phyloP scores from a whole-genome alignment of 37 sponge, comb jelly and placozoan genomes.

The Hexactinellida sp. region DNA sequence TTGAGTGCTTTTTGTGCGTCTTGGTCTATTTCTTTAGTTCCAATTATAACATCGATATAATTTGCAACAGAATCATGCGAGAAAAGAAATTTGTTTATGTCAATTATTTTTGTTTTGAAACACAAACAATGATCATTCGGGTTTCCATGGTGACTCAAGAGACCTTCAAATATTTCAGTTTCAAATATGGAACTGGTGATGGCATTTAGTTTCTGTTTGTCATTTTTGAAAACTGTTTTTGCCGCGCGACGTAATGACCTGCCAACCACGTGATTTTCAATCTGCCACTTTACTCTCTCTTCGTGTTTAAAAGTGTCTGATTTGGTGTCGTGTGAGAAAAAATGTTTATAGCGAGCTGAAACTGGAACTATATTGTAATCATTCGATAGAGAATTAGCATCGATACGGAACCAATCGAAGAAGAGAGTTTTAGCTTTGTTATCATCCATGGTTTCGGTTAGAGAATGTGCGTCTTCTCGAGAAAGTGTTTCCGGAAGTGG shows the following conservation, averaged over 20 bases:
- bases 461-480: conserved; percentile 7
- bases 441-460: not conserved
- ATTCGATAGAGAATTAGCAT: conserved; percentile 31
- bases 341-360: not conserved
- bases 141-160: conserved; percentile 19
- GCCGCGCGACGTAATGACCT: conserved; percentile 1
- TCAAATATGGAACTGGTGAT: conserved; percentile 23
- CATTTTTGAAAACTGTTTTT: conserved; percentile 3
- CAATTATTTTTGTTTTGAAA: conserved; percentile 23
- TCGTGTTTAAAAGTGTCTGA: not conserved
- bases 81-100: conserved; percentile 5
- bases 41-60: conserved; percentile 27
- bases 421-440: conserved; percentile 19
- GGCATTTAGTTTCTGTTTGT: not conserved
- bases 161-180: conserved; percentile 47
- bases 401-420: conserved; percentile 35
- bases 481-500: conserved; percentile 45
- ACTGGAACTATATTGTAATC: conserved; percentile 46
- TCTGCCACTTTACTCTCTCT: conserved; percentile 15
- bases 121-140: conserved; percentile 50
- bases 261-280: not conserved
- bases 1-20: conserved; percentile 31
- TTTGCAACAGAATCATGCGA: conserved; percentile 11
- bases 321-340: not conserved
- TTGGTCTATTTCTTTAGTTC: conserved; percentile 16